phyloP scores from a whole-genome alignment of 2,888 invertebrate genomes.

The Lathronympha strigana region DNA sequence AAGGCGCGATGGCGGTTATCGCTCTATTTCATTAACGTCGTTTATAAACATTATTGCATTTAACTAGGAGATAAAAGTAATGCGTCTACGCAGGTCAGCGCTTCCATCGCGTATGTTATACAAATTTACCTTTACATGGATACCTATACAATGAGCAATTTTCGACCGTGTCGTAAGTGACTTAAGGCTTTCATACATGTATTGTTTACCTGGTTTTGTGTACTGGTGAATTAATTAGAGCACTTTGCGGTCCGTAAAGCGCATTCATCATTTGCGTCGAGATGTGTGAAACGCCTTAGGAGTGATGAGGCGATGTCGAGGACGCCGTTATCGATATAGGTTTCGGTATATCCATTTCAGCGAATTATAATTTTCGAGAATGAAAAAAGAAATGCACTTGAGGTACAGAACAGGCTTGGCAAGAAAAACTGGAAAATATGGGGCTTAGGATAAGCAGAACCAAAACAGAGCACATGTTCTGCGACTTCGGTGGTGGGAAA shows the following conservation, averaged over 20 bases:
- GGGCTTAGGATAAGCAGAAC: no score
- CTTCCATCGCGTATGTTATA: constrained; percentile 35
- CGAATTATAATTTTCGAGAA: no score
- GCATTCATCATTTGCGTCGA: constrained; percentile 70
- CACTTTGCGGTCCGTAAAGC: constrained; percentile 65
- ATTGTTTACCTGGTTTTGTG: constrained; percentile 11
- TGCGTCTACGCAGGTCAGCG: constrained; percentile 31
- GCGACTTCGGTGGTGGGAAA: no score
- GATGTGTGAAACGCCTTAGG: constrained; percentile 58
- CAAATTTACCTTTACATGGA: constrained; percentile 2
- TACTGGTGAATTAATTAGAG: constrained; percentile 56
- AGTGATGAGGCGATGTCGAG: constrained; percentile 44
- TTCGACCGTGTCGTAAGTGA: neutral
- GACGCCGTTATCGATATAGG: constrained; percentile 40
- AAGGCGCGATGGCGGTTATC: neutral
- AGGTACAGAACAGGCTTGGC: no score
- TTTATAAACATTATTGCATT: constrained; percentile 16
- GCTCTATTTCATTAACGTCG: constrained; percentile 16
- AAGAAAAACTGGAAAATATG: no score
- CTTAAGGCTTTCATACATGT: neutral
- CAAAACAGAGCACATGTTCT: no score
- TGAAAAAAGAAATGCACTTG: no score
- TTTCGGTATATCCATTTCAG: neutral
- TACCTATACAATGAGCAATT: neutral
- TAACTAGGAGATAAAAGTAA: constrained; percentile 28